Evolutionary conservation across 2,797 vertebrate species (phyloP), one percentile per base, ranked within the genome.

Genomic region (Typhlichthys eigenmanni): DNA sequence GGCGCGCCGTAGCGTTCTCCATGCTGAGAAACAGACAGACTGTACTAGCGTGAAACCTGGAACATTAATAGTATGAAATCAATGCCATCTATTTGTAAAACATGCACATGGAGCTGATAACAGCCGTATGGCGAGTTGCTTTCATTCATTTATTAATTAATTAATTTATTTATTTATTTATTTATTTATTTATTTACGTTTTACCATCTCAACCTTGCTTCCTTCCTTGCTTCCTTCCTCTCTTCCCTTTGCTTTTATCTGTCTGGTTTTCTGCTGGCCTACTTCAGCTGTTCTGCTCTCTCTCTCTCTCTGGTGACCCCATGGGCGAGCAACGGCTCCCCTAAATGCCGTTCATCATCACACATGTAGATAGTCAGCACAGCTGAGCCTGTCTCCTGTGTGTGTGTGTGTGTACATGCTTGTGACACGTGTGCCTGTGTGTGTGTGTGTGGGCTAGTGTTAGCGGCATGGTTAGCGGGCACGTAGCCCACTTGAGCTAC

Each of bases 311-410:
- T 17, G 34, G 6, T 43, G 38, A 9, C 38, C 38, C 9, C 38
- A 9, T 2, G 9, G 32, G 61, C 58, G 71, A 46, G 7, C 11
- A 75, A 74, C 58, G 62, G 67, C 81, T 81, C 79, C 54, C 87
- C 76, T 85, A 85, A 81, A 88, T 87, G 85, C 84, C 71, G 79
- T 79, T 80, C 82, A n/a, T 80, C 81, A n/a, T 74, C 74, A 65
- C 78, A 60, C 86, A 85, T 82, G 86, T 89, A 87, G 80, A 79
- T 66, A 47, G 3, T 71, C 55, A 68, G 52, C 54, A 71, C 72
- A 72, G 61, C 67, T 62, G 66, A 64, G 56, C 68, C 11, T 11
- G 61, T 48, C 11, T 62, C 24, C 2, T 47, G 32, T 56, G 34
- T 45, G 29, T 19, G 48, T 6, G 19, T 24, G 19, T 24, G 19